Percentiles rank a stretch among this genome's conserved stretches.
Conservation (phyloP, 2,888 invertebrate species). For the Teleogryllus oceanicus region DNA sequence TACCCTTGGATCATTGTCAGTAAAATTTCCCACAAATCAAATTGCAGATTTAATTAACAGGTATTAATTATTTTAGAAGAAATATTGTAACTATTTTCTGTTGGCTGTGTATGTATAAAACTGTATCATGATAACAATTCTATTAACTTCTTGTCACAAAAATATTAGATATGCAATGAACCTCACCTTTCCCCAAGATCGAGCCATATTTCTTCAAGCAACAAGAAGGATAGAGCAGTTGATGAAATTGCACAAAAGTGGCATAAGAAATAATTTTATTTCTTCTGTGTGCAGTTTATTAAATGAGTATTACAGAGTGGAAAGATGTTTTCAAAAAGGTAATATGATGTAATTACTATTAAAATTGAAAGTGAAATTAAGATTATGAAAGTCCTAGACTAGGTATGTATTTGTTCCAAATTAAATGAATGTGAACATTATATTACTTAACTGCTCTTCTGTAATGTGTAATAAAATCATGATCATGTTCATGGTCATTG, state of each 20-base stretch:
- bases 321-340: conserved; percentile 90
- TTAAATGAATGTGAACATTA: too few species aligned
- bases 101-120: neutral
- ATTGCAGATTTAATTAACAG: conserved; percentile 76
- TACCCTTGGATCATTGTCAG: conserved; percentile 93
- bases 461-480: too few species aligned
- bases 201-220: conserved; percentile 94
- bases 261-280: conserved; percentile 95
- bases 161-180: conserved; percentile 82
- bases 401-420: too few species aligned
- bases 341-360: conserved; percentile 38
- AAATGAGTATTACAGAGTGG: conserved; percentile 86
- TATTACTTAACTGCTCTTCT: too few species aligned
- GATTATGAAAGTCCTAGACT: too few species aligned
- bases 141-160: neutral
- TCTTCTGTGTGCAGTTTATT: conserved; percentile 91
- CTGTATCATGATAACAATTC: too few species aligned
- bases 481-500: too few species aligned
- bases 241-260: conserved; percentile 91
- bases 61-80: conserved; percentile 42
- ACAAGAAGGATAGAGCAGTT: conserved; percentile 91
- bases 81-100: neutral
- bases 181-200: conserved; percentile 79
- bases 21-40: conserved; percentile 95
- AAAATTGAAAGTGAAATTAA: too few species aligned